Evolutionary conservation across 2,888 invertebrate genomes (phyloP), one percentile per base, ranked within the genome.

Genomic region (Netelia fuscicornis): DNA sequence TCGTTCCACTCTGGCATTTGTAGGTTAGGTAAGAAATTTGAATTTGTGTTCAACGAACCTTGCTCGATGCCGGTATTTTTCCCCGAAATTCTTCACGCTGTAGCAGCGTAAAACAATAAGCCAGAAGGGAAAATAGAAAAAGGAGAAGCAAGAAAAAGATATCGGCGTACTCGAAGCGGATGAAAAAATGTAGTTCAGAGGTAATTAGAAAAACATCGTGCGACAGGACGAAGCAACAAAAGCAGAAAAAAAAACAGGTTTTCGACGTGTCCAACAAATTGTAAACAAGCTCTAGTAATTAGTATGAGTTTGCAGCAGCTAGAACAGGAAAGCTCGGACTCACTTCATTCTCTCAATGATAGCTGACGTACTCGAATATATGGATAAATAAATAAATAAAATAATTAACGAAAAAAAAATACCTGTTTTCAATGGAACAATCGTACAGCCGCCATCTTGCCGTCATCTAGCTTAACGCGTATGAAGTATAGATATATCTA

Each of bases 391-490:
- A 5, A 20, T 10, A 17, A 54, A 20, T 20, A 11, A n/a, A 20
- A 23, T 48, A 56, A 67, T 37, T 72, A 67, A 70, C 64, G 60
- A 56, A 67, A 64, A 67, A 64, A 56, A 81, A 81, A 79, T 84
- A 86, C 87, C 86, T 83, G 80, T 83, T 81, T 81, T 87, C 81
- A 84, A 68, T 78, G 60, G 83, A 58, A 79, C 75, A 70, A 65
- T 58, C 65, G 81, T 60, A 20, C 25, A 71, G 78, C 78, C 87
- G 87, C 87, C 87, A 87, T 86, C 60, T 86, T 87, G 71, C 83
- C 81, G 84, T 80, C 80, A 84, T 84, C 56, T 79, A 83, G 78
- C 71, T 75, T 68, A 54, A 58, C 75, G 85, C 56, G 68, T 58
- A 67, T 64, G 37, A 6, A 8, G 37, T 37, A 37, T 37, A 37